Evolutionary conservation across 2,888 invertebrate genomes (phyloP).

Genomic region (Pseudolycoriella hygida): DNA sequence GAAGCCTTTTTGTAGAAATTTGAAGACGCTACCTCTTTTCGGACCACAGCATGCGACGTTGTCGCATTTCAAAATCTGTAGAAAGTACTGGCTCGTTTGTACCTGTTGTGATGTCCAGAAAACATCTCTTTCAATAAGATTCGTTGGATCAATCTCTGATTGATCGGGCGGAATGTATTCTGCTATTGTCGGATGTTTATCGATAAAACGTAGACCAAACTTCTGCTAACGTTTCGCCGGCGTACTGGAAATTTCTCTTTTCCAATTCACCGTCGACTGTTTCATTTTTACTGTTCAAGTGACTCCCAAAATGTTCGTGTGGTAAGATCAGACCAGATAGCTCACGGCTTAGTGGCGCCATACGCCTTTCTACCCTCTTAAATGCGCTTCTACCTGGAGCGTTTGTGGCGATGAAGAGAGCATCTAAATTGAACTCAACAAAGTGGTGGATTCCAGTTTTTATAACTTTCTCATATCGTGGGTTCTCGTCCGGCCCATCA

Average conservation of each 20-base stretch:
- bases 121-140: background rate
- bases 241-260: slow-evolving; percentile 18
- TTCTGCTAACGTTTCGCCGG: slow-evolving; percentile 19
- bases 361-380: slow-evolving; percentile 20
- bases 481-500: too few relatives aligned
- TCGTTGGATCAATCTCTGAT: background rate
- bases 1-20: background rate
- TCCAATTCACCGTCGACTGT: slow-evolving; percentile 19
- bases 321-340: slow-evolving; percentile 18
- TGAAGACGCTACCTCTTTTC: background rate
- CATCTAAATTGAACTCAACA: slow-evolving; percentile 14
- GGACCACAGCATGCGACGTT: background rate
- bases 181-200: slow-evolving; percentile 1
- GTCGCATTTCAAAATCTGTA: slow-evolving; percentile 1
- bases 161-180: slow-evolving; percentile 3
- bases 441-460: slow-evolving; percentile 14
- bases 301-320: slow-evolving; percentile 17
- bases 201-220: slow-evolving; percentile 14
- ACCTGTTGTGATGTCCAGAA: slow-evolving; percentile 1
- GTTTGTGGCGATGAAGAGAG: slow-evolving; percentile 15
- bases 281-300: slow-evolving; percentile 16
- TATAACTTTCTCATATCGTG: slow-evolving; percentile 12
- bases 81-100: slow-evolving; percentile 3
- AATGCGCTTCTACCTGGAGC: slow-evolving; percentile 21
- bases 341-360: slow-evolving; percentile 20